Evolutionary conservation across 2,888 invertebrate species (phyloP).

Genomic region (Cylloceria caligata): DNA sequence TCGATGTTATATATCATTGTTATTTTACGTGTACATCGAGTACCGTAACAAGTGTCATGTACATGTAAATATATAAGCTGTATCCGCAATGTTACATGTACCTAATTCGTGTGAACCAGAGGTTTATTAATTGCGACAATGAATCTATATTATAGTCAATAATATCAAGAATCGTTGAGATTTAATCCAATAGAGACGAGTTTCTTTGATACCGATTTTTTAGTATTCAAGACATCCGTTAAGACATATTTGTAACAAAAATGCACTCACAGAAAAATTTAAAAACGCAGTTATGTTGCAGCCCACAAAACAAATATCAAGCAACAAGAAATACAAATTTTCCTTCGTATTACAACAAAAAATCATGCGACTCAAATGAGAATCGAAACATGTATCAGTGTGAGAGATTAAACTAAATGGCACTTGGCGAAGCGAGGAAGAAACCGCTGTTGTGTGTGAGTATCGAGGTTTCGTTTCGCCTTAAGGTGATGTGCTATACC

Average conservation of each 20-base stretch:
- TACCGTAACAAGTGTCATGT: conserved; percentile 58
- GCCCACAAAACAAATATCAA: not conserved
- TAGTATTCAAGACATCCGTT: not conserved
- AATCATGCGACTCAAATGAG: not conserved
- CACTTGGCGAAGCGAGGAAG: too few relatives aligned
- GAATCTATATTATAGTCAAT: not conserved
- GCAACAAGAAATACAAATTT: not conserved
- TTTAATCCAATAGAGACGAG: not conserved
- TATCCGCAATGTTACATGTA: conserved; percentile 60
- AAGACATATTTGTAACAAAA: not conserved
- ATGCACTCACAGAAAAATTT: not conserved
- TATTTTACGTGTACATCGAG: conserved; percentile 56
- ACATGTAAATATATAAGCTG: conserved; percentile 65
- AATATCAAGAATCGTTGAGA: not conserved
- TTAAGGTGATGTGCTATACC: too few relatives aligned
- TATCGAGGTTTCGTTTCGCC: too few relatives aligned
- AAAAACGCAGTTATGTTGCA: not conserved
- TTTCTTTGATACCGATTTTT: conserved; percentile 40
- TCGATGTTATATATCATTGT: conserved; percentile 63
- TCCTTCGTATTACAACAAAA: not conserved
- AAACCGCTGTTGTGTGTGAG: too few relatives aligned
- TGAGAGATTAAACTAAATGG: too few relatives aligned
- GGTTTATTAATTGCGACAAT: conserved; percentile 32
- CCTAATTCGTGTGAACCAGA: conserved; percentile 24
- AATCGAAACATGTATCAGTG: not conserved